Evolutionary conservation across 2,797 vertebrate species (phyloP), one percentile per base, ranked within the genome.

Genomic region (Botia kubotai): DNA sequence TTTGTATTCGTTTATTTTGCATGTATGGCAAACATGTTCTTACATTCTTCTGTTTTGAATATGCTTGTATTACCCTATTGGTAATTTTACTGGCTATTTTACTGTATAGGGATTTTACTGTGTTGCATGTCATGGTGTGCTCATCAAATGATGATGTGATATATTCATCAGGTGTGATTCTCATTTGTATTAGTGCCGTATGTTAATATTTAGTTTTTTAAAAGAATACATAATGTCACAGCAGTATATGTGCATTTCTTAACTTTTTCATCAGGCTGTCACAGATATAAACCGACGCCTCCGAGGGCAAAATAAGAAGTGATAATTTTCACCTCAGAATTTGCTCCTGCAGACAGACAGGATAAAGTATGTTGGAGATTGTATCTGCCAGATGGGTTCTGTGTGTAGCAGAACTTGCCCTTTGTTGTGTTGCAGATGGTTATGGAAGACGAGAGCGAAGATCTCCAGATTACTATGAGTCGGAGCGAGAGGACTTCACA

Each of bases 381-480:
- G 50, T 39, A 86, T 87, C 79, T 88, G 86, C 86, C 0, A 7
- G 48, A 39, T 50, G 52, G 26, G 13, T 78, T 80, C 66, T 74
- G 52, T 80, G 82, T 82, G 72, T 84, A 77, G 82, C 50, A 85
- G 84, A 63, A 80, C 72, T 63, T 46, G 72, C 70, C 50, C 33
- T 80, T 19, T 77, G 23, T 6, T 85, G 92, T 46, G 84, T 90
- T 94, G 71, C 90, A 99, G 98, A 97, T 85, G 94, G 95, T 72
- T 96, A 96, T 43, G 85, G 94, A n/a, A 93, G 93, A 26, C 94
- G 90, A 1, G 96, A 93, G 55, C 95, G 88, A 33, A 94, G 95
- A 11, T 97, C 96, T 65, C 93, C 93, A 0, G 97, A 98, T 23
- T 93, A 95, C 86, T 98, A 95, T 0, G 97, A 97, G 69, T 97